Evolutionary conservation across 2,888 invertebrate genomes (phyloP), one percentile per base, ranked within the genome.

Genomic region (Argyra leucocephala): DNA sequence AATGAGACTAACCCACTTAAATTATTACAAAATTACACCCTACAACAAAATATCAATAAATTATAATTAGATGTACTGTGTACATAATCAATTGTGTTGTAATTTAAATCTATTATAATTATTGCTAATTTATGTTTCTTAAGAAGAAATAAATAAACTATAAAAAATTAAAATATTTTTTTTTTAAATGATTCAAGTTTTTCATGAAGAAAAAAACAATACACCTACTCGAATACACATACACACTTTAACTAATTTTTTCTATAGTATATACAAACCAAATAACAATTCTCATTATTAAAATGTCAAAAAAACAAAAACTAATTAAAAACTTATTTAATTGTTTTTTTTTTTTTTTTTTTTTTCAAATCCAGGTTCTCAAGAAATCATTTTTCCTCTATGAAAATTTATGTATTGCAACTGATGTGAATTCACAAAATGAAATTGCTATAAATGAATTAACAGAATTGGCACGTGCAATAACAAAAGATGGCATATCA

Each of bases 401-500:
- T 57, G 89, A 89, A 76, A 80, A 81, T 5, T 83, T 86, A 1
- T 81, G 83, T 67, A 82, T 78, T 59, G 87, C 83, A 0, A 81
- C 85, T 7, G 84, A 85, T 71, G 77, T 89, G 0, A 73, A 78
- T 69, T 79, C 82, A 1, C 82, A 82, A 21, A 81, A 86, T 69
- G 82, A 82, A 0, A 85, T 86, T 3, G 78, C 82, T 0, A 75
- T 77, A 0, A 77, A 83, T 22, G 89, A 89, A 71, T 75, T 89
- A 57, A 78, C 84, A 22, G 83, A 85, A 69, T 74, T 89, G 3
- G 84, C 85, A 66, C 76, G 83, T 57, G 80, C 83, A 66, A 83
- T 85, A 15, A 85, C 85, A 0, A 75, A 82, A 62, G 89, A 89
- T 72, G 87, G 88, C 0, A 83, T 85, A 0, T 87, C 88, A 0